Conservation (phyloP, 2,888 invertebrate species). For the Eupithecia pulchellata region DNA sequence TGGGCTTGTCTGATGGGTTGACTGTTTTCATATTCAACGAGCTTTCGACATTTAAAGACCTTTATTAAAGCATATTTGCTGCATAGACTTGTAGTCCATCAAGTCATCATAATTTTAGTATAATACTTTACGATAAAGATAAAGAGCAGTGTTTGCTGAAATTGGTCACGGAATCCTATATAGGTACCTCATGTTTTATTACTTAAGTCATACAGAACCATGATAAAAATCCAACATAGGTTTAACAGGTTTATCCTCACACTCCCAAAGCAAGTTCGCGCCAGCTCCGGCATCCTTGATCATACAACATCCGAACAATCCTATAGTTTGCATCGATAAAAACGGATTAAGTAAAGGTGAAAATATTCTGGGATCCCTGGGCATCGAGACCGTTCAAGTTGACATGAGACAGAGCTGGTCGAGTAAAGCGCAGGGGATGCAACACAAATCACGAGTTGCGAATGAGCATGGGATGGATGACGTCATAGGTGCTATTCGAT, state of each 20-base stretch:
- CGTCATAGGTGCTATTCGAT: slow-evolving; percentile 65
- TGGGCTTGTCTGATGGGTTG: not conserved
- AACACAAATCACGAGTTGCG: slow-evolving; percentile 64
- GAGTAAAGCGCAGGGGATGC: slow-evolving; percentile 56
- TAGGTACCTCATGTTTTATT: slow-evolving; percentile 3
- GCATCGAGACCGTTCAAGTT: slow-evolving; percentile 53
- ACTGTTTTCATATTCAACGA: not conserved
- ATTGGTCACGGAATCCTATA: not conserved
- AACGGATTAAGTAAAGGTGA: slow-evolving; percentile 42
- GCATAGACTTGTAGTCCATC: not conserved
- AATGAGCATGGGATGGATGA: slow-evolving; percentile 64
- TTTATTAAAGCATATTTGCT: not conserved
- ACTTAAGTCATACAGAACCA: slow-evolving; percentile 3
- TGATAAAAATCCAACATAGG: slow-evolving; percentile 22
- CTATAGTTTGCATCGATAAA: slow-evolving; percentile 44
- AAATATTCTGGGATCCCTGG: slow-evolving; percentile 51
- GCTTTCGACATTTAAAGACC: not conserved
- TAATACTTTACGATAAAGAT: not conserved
- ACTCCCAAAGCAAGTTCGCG: slow-evolving; percentile 39
- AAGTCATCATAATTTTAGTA: not conserved
- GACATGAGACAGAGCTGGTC: slow-evolving; percentile 55
- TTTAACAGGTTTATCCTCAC: slow-evolving; percentile 41
- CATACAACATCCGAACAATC: slow-evolving; percentile 37
- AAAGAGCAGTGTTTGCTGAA: not conserved
- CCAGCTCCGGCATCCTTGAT: slow-evolving; percentile 38